Evolutionary conservation across 2,113 vertebrate species (phyloP), one percentile per base, ranked within the genome.

Genomic region (Caloenas nicobarica): DNA sequence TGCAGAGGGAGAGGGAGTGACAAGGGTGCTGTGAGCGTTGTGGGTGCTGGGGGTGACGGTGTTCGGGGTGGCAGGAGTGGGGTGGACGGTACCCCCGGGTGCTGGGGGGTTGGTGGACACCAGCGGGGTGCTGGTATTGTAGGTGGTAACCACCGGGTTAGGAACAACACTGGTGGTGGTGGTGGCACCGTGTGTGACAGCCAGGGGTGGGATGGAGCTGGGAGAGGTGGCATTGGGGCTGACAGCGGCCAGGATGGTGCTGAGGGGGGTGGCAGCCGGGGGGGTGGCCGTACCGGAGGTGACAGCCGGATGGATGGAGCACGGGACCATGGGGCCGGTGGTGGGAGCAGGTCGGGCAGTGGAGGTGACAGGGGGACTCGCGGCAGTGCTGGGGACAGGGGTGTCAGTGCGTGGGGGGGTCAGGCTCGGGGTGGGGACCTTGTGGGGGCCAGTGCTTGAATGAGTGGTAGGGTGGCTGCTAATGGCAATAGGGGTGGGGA

Each of bases 331-430:
- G 3, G 81, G 24, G 61, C 23, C 3, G 2, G 61, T 40, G 69
- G 38, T 53, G 0, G 4, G 54, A 38, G 79, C 2, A 1, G 84
- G 84, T 14, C 0, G 25, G 16, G 74, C 0, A 0, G 13, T 50
- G 60, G 72, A 26, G 56, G 38, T 57, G 60, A 26, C 16, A 16
- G 48, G 1, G 6, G 53, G 23, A 11, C n/a, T 34, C 58, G 15
- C 29, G 3, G 33, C 24, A 73, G 73, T 13, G 4, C 36, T 24
- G 61, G 51, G 29, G 16, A 4, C 4, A 28, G 57, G 1, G 4
- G 51, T 62, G 71, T 12, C 2, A 9, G 51, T 12, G n/a, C 13
- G 29, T 0, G 6, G 17, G 54, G 46, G 36, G 72, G 8, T 3
- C 12, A 60, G 1, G 0, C 9, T 34, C 5, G 62, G 21, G 22